Conservation (phyloP, 2,888 invertebrate genomes). For the Xanthorhoe spadicearia region DNA sequence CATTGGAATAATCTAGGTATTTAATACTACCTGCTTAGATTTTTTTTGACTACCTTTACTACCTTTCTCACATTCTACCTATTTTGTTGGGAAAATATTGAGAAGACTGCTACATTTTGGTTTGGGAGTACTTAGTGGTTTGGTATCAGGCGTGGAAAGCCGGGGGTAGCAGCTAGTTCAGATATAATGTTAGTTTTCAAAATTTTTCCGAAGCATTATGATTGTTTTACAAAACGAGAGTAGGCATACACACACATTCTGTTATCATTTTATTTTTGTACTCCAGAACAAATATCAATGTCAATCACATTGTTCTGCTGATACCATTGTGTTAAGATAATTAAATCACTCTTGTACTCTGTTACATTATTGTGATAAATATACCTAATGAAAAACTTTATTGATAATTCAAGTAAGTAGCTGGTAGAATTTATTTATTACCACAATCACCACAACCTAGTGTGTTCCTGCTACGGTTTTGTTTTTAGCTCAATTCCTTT, state of each 20-base stretch:
- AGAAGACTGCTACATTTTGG: no score
- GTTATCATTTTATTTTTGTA: conserved; percentile 8
- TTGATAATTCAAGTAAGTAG: not conserved
- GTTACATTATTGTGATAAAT: not conserved
- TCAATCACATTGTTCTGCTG: conserved; percentile 11
- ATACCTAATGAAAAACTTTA: not conserved
- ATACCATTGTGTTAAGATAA: conserved; percentile 2
- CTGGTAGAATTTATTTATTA: not conserved
- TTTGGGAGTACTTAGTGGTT: no score
- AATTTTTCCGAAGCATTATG: not conserved
- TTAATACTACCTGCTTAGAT: no score
- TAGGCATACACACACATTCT: not conserved
- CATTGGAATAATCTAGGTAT: no score
- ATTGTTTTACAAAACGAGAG: not conserved
- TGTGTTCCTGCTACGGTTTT: no score
- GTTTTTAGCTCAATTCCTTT: no score
- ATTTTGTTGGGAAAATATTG: no score
- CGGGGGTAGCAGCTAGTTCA: no score
- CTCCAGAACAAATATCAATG: conserved; percentile 13
- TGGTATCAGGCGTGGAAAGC: no score
- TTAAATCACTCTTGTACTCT: not conserved
- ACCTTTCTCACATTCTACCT: no score
- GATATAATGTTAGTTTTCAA: not conserved
- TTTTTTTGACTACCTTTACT: no score
- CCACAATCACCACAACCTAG: not conserved